A percentile compares a stretch with the other conserved stretches of the same genome.
phyloP scores from a whole-genome alignment of 2,113 vertebrate genomes.

The Odobenus rosmarus region DNA sequence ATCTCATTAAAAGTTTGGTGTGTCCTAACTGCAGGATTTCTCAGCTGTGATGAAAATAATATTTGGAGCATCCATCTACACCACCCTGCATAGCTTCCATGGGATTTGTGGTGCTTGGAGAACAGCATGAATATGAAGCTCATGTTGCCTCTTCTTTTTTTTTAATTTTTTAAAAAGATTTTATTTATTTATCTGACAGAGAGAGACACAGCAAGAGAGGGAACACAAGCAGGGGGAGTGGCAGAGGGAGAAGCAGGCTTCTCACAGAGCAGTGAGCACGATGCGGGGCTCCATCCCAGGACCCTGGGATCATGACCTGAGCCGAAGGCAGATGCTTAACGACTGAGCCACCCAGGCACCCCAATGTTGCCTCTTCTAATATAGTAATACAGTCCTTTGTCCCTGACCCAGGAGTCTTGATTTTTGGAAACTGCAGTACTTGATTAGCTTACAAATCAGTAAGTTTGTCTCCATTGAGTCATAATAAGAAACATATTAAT shows the following conservation, averaged over 20 bases:
- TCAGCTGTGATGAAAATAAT: neutral
- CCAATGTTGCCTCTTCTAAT: neutral
- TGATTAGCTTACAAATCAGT: neutral
- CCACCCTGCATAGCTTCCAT: neutral
- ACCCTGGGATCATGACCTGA: no score
- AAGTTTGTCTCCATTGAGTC: neutral
- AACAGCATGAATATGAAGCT: rapidly evolving
- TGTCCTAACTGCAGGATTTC: neutral
- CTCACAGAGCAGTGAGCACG: no score
- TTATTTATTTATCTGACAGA: no score
- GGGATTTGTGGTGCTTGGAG: neutral
- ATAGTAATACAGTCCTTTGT: neutral
- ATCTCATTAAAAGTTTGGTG: neutral
- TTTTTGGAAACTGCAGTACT: neutral
- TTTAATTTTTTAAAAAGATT: no score
- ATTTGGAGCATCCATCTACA: neutral
- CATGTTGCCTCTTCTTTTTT: neutral
- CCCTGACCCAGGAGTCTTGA: neutral
- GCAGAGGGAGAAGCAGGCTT: no score
- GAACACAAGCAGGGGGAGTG: no score
- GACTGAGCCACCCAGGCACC: no score
- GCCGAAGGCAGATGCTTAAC: no score
- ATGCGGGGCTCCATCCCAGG: no score
- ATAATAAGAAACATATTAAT: neutral
- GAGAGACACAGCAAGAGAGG: no score